A percentile compares a stretch with the other conserved stretches of the same genome.
Conservation (phyloP, 2,113 vertebrate species). For the Calyptomena viridis region DNA sequence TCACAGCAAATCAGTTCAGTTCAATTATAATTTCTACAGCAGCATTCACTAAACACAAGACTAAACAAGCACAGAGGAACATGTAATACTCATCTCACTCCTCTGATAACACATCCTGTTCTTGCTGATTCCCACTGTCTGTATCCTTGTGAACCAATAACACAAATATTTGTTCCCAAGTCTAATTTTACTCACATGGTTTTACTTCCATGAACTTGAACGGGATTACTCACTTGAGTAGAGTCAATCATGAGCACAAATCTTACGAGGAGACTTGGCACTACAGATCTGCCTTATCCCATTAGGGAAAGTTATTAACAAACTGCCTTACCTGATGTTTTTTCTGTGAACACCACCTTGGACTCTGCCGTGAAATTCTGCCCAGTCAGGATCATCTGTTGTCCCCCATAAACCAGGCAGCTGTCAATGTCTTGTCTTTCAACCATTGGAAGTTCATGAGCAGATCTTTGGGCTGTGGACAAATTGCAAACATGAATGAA, state of each 20-base stretch:
- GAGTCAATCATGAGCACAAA: background rate
- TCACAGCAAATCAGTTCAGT: background rate
- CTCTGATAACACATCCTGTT: background rate
- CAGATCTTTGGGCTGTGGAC: constrained; percentile 90
- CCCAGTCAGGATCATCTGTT: constrained; percentile 96
- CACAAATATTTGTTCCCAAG: background rate
- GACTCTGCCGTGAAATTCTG: constrained; percentile 98
- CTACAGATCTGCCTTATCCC: background rate
- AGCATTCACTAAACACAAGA: background rate
- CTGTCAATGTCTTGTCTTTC: constrained; percentile 94
- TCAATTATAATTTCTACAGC: background rate
- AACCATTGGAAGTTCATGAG: constrained; percentile 97
- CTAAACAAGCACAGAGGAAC: background rate
- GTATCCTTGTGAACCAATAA: background rate
- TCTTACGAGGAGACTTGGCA: background rate
- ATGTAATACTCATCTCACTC: background rate
- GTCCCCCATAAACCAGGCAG: constrained; percentile 93
- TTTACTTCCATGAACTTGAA: background rate
- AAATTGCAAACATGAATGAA: constrained; percentile 63
- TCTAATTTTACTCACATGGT: background rate
- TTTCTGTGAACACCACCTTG: constrained; percentile 94
- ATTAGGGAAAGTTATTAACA: background rate
- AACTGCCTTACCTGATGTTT: constrained; percentile 85
- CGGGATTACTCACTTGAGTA: background rate
- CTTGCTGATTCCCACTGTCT: background rate